Evolutionary conservation across 2,113 vertebrate species (phyloP).

Genomic region (Lycaon pictus): DNA sequence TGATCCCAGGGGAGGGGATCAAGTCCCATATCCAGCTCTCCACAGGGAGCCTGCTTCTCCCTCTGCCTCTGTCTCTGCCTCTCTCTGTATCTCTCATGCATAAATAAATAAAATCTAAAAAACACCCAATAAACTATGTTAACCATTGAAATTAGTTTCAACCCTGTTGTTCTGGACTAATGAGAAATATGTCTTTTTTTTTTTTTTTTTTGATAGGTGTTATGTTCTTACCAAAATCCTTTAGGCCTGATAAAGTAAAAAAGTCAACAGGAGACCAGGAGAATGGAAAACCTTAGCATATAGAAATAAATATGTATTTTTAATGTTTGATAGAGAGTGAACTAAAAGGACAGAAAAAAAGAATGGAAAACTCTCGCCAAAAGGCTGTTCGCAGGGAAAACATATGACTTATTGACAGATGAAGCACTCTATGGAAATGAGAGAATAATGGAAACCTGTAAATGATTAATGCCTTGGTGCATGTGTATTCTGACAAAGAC

Average conservation of each 20-base stretch:
- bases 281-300: neutral
- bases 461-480: neutral
- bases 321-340: constrained; percentile 3
- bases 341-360: neutral
- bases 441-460: neutral
- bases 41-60: too few relatives aligned
- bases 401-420: neutral
- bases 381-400: neutral
- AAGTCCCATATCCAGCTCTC: too few relatives aligned
- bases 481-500: neutral
- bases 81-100: too few relatives aligned
- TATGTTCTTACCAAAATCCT: neutral
- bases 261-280: constrained; percentile 9
- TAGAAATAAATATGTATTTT: neutral
- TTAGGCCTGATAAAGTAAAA: neutral
- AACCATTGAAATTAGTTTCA: neutral
- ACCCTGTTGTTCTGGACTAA: neutral
- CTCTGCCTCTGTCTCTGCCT: too few relatives aligned
- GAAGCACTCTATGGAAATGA: neutral
- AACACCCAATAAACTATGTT: neutral
- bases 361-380: neutral
- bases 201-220: neutral
- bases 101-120: too few relatives aligned
- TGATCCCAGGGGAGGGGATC: too few relatives aligned
- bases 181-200: neutral